Evolutionary conservation across 2,888 invertebrate genomes (phyloP), one percentile per base, ranked within the genome.

Genomic region (Eupithecia subumbrata): DNA sequence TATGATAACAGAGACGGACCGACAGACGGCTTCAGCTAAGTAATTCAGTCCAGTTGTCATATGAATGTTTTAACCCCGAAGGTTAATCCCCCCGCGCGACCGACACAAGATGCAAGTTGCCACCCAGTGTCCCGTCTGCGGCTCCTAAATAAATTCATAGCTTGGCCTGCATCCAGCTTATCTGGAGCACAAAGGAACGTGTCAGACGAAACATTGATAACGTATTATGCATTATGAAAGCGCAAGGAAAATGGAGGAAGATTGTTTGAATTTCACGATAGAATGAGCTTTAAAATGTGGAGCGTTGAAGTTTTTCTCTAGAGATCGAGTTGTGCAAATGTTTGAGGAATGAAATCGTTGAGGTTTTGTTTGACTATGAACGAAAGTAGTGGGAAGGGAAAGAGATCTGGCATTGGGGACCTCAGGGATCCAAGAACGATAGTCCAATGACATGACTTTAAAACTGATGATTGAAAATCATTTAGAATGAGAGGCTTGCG

Each of bases 161-260:
- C 81, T 87, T 90, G 91, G 90, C 89, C 82, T 82, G 83, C 76
- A 83, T 88, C 89, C 90, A 90, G 88, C 84, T 63, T 71, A 72
- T 69, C 75, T 88, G 81, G 84, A 84, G 82, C 82, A 83, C 84
- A 84, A 82, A 82, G 68, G 84, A 84, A 82, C 85, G 84, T 84
- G 85, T 88, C 88, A 88, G 87, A 88, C 85, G 87, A 85, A 83
- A 87, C 85, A 80, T 82, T 85, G 87, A 90, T 89, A 88, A 84
- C 83, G 79, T 83, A 83, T 84, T 84, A 83, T 83, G 83, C 82
- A 82, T 83, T 83, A 74, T 74, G 72, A 76, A 72, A 71, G 64
- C 67, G 82, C 80, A 79, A 76, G 74, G 78, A 80, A 77, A 81
- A 83, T 73, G 40, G 72, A 77, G 76, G 72, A 67, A 71, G 76